A percentile compares a stretch with the other conserved stretches of the same genome.
Evolutionary conservation across 2,797 vertebrate genomes (phyloP).

Genomic region (Pampus argenteus): DNA sequence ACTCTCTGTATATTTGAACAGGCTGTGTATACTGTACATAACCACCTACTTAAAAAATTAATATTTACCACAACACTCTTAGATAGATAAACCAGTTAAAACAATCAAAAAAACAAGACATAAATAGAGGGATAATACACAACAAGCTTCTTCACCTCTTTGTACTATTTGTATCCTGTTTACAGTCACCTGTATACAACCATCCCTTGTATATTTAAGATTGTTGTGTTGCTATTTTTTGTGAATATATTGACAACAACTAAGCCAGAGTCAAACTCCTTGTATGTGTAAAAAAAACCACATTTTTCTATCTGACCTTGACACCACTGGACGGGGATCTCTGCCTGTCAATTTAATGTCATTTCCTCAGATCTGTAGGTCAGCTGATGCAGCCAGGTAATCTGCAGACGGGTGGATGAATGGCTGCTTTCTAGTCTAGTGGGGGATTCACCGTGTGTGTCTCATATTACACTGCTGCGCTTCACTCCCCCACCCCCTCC

Average conservation of each 20-base stretch:
- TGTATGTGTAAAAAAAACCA: too few species aligned
- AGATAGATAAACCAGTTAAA: too few species aligned
- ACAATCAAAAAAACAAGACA: too few species aligned
- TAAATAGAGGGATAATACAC: too few species aligned
- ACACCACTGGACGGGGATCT: constrained; percentile 2
- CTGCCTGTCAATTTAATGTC: constrained; percentile 13
- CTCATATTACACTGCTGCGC: constrained; percentile 46
- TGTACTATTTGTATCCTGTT: too few species aligned
- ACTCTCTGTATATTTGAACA: background rate
- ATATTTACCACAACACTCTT: background rate
- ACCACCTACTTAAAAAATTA: background rate
- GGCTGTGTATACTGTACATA: too few species aligned
- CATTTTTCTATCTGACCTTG: background rate
- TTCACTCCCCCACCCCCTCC: background rate
- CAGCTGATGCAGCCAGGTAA: constrained; percentile 66
- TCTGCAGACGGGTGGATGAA: constrained; percentile 25
- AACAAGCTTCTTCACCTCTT: too few species aligned
- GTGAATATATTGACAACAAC: too few species aligned
- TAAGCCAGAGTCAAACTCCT: too few species aligned
- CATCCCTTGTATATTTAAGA: too few species aligned
- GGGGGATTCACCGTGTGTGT: constrained; percentile 25
- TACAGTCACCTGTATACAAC: too few species aligned
- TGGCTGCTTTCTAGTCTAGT: constrained; percentile 42
- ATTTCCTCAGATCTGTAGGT: constrained; percentile 6
- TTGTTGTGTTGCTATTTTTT: too few species aligned